Evolutionary conservation across 2,797 vertebrate genomes (phyloP), one percentile per base, ranked within the genome.

Genomic region (Chromis chromis): DNA sequence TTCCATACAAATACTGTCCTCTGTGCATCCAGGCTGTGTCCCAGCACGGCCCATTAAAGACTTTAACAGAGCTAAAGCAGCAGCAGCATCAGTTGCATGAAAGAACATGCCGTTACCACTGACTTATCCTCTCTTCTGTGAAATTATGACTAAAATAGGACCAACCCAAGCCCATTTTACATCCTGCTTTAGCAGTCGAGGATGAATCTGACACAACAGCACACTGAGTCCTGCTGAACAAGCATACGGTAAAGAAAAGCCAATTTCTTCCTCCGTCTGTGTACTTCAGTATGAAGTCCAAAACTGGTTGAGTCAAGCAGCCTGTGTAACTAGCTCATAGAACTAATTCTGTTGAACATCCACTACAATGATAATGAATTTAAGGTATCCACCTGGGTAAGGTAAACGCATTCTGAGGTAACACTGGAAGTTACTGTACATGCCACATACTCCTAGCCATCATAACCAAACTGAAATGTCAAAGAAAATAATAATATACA

Each of bases 91-190:
- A 81, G 78, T 6, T 57, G 46, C 60, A 78, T 75, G 74, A 82
- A 84, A 83, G 70, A 89, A 79, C 71, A 52, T 22, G 65, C 31
- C 82, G 63, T 54, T 19, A n/a, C 33, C 63, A 75, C 72, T 70
- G 60, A 21, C 61, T 74, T 21, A 75, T 60, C 55, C 67, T 93
- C 75, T 92, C 89, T 71, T 93, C 75, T 92, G 90, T 94, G 93
- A 95, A 96, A 95, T 93, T 93, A 90, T 93, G 93, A 93, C 93
- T 94, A 94, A 95, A 94, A 94, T 92, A 93, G 93, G 90, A 84
- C 21, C 27, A 17, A 44, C 74, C 68, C 78, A 74, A 36, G 17
- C 17, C 44, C 7, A 16, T 5, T 61, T 59, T 46, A 44, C 21
- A 28, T 72, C 54, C 62, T 53, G 21, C 70, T 22, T 54, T 61